These are phyloP conservation scores for Aurelia aurita complex sp. Pacific DNA, from an alignment of 30 jellyfish, hydroid and myxozoan genomes.

Conservation along the genomic window DNA sequence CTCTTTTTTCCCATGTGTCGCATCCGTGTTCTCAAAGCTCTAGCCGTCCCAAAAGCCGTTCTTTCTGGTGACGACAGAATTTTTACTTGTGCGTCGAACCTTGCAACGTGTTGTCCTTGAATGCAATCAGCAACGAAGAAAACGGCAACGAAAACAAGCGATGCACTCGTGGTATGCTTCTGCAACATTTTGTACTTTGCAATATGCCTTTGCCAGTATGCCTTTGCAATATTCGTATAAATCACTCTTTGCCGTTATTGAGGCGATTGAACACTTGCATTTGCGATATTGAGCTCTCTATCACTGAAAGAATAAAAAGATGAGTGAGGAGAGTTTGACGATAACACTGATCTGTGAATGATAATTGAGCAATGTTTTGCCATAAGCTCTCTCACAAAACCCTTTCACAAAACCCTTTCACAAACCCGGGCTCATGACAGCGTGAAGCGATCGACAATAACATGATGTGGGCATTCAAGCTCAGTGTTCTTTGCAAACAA, in stretches of 20 bases:
- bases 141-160: conserved; percentile 2
- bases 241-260: too few species aligned
- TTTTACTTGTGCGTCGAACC: conserved; percentile 41
- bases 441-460: conserved; percentile 59
- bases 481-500: conserved; percentile 38
- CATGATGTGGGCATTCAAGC: conserved; percentile 27
- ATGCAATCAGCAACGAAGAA: conserved; percentile 3
- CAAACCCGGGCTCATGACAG: conserved; percentile 56
- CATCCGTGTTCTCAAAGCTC: conserved; percentile 31
- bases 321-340: neutral
- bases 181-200: too few species aligned
- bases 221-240: too few species aligned
- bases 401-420: conserved; percentile 9
- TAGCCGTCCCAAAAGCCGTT: neutral
- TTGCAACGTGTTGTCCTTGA: conserved; percentile 6
- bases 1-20: conserved; percentile 21
- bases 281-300: neutral
- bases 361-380: conserved; percentile 3
- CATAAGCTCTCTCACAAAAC: too few species aligned
- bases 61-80: conserved; percentile 33
- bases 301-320: neutral
- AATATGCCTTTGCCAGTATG: too few species aligned
- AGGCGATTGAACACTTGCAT: neutral
- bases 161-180: neutral
- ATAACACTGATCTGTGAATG: neutral